These are phyloP conservation scores for Tetrapedia diversipes DNA, from an alignment of 2,888 invertebrate species.

Conservation along the genomic window DNA sequence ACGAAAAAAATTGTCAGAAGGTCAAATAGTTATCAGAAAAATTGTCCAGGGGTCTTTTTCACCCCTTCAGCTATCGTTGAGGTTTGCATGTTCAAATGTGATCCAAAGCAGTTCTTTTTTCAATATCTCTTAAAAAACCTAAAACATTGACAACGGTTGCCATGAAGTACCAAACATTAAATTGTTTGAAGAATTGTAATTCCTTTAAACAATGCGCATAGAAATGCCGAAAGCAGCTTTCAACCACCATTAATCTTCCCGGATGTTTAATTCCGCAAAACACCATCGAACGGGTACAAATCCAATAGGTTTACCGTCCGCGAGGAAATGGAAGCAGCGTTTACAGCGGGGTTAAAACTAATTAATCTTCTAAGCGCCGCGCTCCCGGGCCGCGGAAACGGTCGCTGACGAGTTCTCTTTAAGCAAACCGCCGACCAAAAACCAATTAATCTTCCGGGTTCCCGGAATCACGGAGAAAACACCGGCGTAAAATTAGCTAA, in stretches of 20 bases:
- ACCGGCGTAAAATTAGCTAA: constrained; percentile 77
- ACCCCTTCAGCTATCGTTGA: too few species aligned
- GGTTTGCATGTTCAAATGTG: too few species aligned
- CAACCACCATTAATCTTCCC: constrained; percentile 1
- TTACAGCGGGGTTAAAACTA: constrained; percentile 39
- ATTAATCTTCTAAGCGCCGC: constrained; percentile 62
- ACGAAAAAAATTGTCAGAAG: too few species aligned
- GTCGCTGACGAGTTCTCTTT: constrained; percentile 58
- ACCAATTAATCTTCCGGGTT: constrained; percentile 73
- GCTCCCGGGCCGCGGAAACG: constrained; percentile 49
- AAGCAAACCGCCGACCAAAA: constrained; percentile 53
- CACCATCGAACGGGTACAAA: not conserved
- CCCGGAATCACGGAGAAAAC: constrained; percentile 70
- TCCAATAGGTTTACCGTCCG: not conserved
- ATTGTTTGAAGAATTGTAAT: not conserved
- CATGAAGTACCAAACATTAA: not conserved
- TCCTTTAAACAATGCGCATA: not conserved
- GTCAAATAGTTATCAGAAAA: too few species aligned
- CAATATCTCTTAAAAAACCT: too few species aligned
- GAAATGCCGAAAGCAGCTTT: not conserved
- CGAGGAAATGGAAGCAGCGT: constrained; percentile 9
- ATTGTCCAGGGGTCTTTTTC: too few species aligned
- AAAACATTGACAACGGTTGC: too few species aligned
- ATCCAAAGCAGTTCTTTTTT: too few species aligned
- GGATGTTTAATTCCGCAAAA: not conserved